Evolutionary conservation across 2,797 vertebrate species (phyloP).

Genomic region (Onychomys torridus): DNA sequence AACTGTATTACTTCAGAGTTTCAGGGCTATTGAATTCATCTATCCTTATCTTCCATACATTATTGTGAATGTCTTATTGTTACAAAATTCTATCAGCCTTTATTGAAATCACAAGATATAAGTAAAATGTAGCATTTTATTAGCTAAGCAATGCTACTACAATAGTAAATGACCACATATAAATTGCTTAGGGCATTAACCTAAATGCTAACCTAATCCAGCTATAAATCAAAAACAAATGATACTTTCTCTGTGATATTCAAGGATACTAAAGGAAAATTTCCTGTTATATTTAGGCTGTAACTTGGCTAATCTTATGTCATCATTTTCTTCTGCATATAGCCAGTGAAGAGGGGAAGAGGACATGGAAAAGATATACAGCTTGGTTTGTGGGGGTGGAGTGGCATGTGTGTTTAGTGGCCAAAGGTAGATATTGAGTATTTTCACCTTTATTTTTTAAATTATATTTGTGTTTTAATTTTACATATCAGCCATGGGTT

Average conservation of each 20-base stretch:
- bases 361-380: not conserved
- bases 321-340: constrained; percentile 12
- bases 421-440: not conserved
- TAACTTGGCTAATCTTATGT: not conserved
- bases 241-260: not conserved
- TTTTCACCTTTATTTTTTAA: no score
- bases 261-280: not conserved
- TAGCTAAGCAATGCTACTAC: not conserved
- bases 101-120: not conserved
- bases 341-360: not conserved
- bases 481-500: no score
- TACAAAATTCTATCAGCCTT: not conserved
- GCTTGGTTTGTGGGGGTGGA: not conserved
- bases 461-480: no score
- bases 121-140: not conserved
- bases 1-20: not conserved
- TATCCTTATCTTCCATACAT: not conserved
- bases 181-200: not conserved
- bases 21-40: not conserved
- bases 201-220: not conserved
- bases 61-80: not conserved
- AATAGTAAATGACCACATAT: not conserved
- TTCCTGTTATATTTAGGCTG: not conserved
- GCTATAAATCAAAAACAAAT: not conserved
- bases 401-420: not conserved